Base-by-base conservation (phyloP, 2,113 vertebrate species). In the Heliornis fulica region DNA sequence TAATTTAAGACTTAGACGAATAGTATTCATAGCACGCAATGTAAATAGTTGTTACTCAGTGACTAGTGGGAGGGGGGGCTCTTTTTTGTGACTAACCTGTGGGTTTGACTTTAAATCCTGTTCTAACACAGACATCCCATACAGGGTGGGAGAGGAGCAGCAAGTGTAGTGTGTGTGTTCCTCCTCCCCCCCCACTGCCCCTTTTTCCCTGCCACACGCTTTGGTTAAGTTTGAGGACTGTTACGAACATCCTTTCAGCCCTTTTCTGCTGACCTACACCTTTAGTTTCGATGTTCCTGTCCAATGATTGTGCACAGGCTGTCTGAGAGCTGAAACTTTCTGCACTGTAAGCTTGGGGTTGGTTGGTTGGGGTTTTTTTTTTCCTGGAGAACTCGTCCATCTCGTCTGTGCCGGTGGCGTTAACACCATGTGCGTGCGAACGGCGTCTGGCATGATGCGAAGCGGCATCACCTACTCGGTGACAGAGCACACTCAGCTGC, bases 1-100 rank as follows among this genome's bases (percentile, higher is more conserved):
- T 97, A 96, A 97, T 97, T 98, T 97, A 97, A 98, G 97, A 96
- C 97, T 97, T 99, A n/a, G n/a, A n/a, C n/a, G 98, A 98, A 96
- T 96, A 98, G 98, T 96, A 95, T 98, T 98, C 97, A 97, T 97
- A 97, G 97, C 93, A 97, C 78, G 92, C 97, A 93, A 80, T 98
- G 98, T 98, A 98, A 96, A 97, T 98, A 98, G 97, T 97, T 97
- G 92, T 97, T 97, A 97, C 97, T 98, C 96, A 97, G 94, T 93
- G 96, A 94, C n/a, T n/a, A n/a, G n/a, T 96, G 74, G 97, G 94
- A 46, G 34, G 81, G 81, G 77, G 76, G 56, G 82, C n/a, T 98
- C 97, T 97, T 75, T 72, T 92, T 60, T 56, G 96, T 96, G 96
- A 96, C 87, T 75, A 71, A 69, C 43, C 48, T 96, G 68, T 89